Conservation (phyloP, 2,888 invertebrate genomes). For the Drosophila monieri region DNA sequence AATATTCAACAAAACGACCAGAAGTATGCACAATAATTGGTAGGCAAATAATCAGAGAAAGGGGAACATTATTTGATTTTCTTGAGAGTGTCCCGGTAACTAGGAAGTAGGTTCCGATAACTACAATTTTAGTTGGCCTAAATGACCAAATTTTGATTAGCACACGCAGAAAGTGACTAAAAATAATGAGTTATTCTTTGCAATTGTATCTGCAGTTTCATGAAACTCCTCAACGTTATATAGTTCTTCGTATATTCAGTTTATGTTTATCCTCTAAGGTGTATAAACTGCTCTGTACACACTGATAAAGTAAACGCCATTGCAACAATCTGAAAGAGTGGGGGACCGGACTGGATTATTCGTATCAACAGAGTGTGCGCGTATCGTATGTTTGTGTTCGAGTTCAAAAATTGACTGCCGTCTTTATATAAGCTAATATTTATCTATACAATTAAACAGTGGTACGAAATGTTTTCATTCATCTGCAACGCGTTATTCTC, state of each 20-base stretch:
- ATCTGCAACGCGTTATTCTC: not conserved
- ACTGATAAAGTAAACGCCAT: slow-evolving; percentile 55
- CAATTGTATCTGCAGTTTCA: slow-evolving; percentile 43
- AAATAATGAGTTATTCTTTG: slow-evolving; percentile 54
- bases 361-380: slow-evolving; percentile 22
- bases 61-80: slow-evolving; percentile 65
- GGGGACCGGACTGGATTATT: slow-evolving; percentile 35
- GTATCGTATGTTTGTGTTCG: slow-evolving; percentile 40
- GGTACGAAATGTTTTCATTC: slow-evolving; percentile 22
- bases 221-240: slow-evolving; percentile 24
- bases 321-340: slow-evolving; percentile 37
- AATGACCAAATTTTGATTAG: slow-evolving; percentile 27
- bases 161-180: slow-evolving; percentile 34
- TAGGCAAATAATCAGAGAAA: slow-evolving; percentile 4
- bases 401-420: slow-evolving; percentile 68
- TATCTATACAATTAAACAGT: slow-evolving; percentile 44
- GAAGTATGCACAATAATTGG: slow-evolving; percentile 31
- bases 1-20: slow-evolving; percentile 31
- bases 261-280: slow-evolving; percentile 26
- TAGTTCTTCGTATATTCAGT: slow-evolving; percentile 5
- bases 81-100: slow-evolving; percentile 41
- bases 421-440: slow-evolving; percentile 33
- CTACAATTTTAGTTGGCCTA: slow-evolving; percentile 37
- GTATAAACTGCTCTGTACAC: slow-evolving; percentile 48
- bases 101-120: slow-evolving; percentile 52